Percentiles rank a stretch among this genome's conserved stretches.
phyloP scores from a whole-genome alignment of 1,140 invertebrate genomes.

The Heliconius himera region DNA sequence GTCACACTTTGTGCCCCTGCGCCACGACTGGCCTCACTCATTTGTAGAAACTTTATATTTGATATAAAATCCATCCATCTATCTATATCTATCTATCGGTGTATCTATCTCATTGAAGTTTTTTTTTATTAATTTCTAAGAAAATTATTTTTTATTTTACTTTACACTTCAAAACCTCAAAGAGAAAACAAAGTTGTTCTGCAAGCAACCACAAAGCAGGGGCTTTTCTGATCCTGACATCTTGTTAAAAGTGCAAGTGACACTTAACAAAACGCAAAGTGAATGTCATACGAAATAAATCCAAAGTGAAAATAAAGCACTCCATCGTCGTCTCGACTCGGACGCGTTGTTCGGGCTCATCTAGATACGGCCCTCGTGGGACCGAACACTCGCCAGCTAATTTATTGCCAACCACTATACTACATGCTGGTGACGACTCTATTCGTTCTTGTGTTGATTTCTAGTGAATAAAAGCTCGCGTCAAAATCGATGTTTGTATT shows the following conservation, averaged over 20 bases:
- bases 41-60: too few species aligned
- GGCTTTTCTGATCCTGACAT: conserved; percentile 25
- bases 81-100: too few species aligned
- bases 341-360: conserved; percentile 51
- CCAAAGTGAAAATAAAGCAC: conserved; percentile 54
- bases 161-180: too few species aligned
- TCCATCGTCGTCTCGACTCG: conserved; percentile 46
- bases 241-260: conserved; percentile 49
- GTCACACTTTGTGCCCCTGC: too few species aligned
- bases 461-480: conserved; percentile 31
- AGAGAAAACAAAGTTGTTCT: neutral
- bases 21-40: too few species aligned
- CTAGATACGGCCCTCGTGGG: conserved; percentile 56
- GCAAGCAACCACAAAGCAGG: conserved; percentile 6
- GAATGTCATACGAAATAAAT: conserved; percentile 56
- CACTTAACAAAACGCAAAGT: conserved; percentile 51
- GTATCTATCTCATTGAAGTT: too few species aligned
- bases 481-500: conserved; percentile 7
- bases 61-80: too few species aligned
- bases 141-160: too few species aligned
- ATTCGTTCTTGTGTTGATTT: conserved; percentile 47
- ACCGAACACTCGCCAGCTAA: conserved; percentile 50
- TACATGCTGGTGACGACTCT: conserved; percentile 58
- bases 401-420: conserved; percentile 47
- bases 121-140: too few species aligned